Percentiles rank a stretch among this genome's conserved stretches.
These are phyloP conservation scores for Noturus placidus DNA, from an alignment of 2,113 vertebrate genomes.

Conservation along the genomic window DNA sequence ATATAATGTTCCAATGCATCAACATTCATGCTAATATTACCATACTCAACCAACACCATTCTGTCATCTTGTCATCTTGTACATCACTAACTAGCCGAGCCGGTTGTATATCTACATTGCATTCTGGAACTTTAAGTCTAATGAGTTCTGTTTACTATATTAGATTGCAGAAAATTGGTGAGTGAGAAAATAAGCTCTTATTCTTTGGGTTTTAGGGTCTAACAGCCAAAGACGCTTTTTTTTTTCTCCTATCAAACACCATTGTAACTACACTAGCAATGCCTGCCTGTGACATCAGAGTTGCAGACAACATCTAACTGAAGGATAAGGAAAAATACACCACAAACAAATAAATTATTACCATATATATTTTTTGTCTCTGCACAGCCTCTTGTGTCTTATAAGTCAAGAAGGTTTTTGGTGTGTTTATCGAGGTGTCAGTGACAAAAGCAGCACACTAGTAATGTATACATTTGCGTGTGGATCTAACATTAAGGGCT, in stretches of 20 bases:
- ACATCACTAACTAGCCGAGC: background rate
- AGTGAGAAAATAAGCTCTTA: background rate
- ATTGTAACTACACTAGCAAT: background rate
- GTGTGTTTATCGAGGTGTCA: background rate
- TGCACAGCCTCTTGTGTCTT: background rate
- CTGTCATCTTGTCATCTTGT: background rate
- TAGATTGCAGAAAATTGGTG: background rate
- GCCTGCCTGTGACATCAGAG: background rate
- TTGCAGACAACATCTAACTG: background rate
- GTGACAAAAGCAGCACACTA: background rate
- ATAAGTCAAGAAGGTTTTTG: background rate
- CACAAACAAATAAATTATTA: background rate
- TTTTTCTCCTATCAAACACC: background rate
- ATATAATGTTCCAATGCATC: background rate
- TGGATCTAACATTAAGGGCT: slow-evolving; percentile 27
- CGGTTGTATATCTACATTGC: background rate
- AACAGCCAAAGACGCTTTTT: too few relatives aligned
- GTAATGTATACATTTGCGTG: slow-evolving; percentile 13
- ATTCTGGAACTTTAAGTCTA: background rate
- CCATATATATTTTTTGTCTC: background rate
- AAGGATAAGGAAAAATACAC: too few relatives aligned
- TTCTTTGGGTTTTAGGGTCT: background rate
- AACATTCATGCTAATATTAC: background rate
- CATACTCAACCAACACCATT: background rate
- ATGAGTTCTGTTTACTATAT: background rate